Percentiles rank a stretch among this genome's conserved stretches.
phyloP scores from a whole-genome alignment of 2,113 vertebrate species.

The Zingel zingel region DNA sequence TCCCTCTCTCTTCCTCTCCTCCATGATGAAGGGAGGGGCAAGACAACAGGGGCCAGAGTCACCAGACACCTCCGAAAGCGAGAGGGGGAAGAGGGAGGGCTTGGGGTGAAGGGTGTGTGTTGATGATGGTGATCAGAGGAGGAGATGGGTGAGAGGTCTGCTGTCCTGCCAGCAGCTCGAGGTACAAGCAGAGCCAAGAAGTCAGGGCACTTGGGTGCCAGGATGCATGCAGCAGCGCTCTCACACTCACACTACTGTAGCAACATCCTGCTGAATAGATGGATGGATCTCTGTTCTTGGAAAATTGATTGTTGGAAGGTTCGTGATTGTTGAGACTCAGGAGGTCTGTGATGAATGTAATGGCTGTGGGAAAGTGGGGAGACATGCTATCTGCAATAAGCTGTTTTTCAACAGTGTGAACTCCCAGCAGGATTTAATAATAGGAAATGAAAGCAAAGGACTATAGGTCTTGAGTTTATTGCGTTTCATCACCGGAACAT shows the following conservation, averaged over 20 bases:
- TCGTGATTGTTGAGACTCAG: conserved; percentile 33
- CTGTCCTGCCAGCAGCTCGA: conserved; percentile 38
- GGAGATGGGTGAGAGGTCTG: conserved; percentile 42
- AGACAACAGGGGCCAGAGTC: conserved; percentile 78
- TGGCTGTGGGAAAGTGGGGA: conserved; percentile 20
- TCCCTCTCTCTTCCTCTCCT: conserved; percentile 72
- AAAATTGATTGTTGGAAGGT: conserved; percentile 38
- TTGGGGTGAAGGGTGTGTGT: conserved; percentile 39
- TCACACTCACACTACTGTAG: not conserved
- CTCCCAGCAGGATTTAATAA: conserved; percentile 16
- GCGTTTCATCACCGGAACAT: not conserved
- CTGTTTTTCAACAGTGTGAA: not conserved
- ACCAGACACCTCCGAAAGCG: conserved; percentile 81
- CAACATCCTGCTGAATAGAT: conserved; percentile 17
- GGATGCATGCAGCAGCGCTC: not conserved
- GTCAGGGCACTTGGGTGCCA: conserved; percentile 36
- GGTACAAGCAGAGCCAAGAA: conserved; percentile 43
- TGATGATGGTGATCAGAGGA: conserved; percentile 62
- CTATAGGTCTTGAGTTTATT: not conserved
- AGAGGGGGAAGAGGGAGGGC: conserved; percentile 31
- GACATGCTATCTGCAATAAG: not conserved
- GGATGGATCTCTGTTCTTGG: conserved; percentile 8
- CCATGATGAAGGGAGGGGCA: conserved; percentile 80
- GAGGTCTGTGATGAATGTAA: conserved; percentile 36
- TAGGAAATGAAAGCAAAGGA: conserved; percentile 26